A percentile compares a stretch with the other conserved stretches of the same genome.
Conservation (phyloP, 2,888 invertebrate species). For the Chalcosyrphus nemorum region DNA sequence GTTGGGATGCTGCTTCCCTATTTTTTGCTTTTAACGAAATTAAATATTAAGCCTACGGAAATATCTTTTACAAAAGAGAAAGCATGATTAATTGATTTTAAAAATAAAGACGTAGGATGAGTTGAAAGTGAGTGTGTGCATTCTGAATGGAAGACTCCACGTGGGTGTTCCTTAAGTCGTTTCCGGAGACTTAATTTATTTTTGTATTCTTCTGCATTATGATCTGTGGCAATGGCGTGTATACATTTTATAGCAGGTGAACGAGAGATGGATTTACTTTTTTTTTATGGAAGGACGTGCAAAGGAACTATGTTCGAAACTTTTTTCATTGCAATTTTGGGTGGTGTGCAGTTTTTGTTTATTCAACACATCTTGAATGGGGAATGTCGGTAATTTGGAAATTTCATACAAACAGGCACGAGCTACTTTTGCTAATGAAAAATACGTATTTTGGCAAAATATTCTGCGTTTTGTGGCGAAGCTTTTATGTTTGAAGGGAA, state of each 20-base stretch:
- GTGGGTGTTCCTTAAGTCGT: neutral
- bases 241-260: conserved; percentile 1
- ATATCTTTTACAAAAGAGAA: neutral
- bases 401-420: neutral
- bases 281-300: neutral
- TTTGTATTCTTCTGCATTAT: conserved; percentile 8
- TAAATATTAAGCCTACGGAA: conserved; percentile 34
- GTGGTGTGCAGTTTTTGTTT: neutral
- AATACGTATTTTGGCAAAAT: no score
- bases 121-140: neutral
- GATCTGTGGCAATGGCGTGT: neutral
- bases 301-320: neutral
- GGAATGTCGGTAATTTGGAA: neutral
- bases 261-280: neutral
- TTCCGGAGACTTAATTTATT: neutral
- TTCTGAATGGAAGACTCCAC: neutral
- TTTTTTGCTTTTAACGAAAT: conserved; percentile 48
- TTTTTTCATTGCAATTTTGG: neutral
- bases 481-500: no score
- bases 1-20: neutral
- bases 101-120: conserved; percentile 1
- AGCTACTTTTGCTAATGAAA: neutral
- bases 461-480: no score
- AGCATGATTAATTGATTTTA: conserved; percentile 31
- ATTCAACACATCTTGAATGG: neutral